A percentile compares a stretch with the other conserved stretches of the same genome.
These are phyloP conservation scores for Apostichopus californicus DNA, from an alignment of 35 echinoderm and acorn worm species.

Conservation along the genomic window DNA sequence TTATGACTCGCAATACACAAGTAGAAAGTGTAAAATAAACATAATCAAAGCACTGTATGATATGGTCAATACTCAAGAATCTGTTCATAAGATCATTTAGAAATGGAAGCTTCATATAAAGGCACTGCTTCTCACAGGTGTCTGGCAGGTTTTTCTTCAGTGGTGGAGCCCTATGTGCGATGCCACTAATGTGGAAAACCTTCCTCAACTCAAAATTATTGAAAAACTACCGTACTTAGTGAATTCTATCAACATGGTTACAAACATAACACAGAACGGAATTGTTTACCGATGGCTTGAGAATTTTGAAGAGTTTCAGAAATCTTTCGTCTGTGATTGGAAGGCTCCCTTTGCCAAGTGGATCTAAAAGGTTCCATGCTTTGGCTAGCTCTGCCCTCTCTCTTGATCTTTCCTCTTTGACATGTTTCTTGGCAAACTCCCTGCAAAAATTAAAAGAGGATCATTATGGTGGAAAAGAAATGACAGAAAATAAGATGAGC, in stretches of 20 bases:
- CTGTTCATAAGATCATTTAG: too few species aligned
- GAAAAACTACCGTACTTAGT: too few species aligned
- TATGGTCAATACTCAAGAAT: too few species aligned
- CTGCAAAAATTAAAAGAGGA: slow-evolving; percentile 26
- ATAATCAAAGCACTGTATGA: too few species aligned
- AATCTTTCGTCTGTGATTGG: slow-evolving; percentile 83
- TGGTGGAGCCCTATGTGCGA: too few species aligned
- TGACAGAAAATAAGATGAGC: not conserved
- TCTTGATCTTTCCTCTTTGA: slow-evolving; percentile 87
- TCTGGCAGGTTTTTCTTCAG: too few species aligned
- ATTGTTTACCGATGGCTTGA: slow-evolving; percentile 79
- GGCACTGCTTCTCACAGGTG: too few species aligned
- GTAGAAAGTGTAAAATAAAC: too few species aligned
- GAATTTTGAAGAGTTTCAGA: slow-evolving; percentile 85
- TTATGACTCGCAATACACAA: too few species aligned
- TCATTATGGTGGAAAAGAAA: not conserved
- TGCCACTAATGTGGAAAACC: not conserved
- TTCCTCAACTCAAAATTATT: not conserved
- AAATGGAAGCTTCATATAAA: too few species aligned
- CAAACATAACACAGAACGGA: too few species aligned
- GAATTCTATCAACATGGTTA: too few species aligned
- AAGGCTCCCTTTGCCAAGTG: slow-evolving; percentile 86
- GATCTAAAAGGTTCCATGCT: slow-evolving; percentile 96
- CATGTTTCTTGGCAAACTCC: slow-evolving; percentile 99
- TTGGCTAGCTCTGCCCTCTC: slow-evolving; percentile 99